A percentile compares a stretch with the other conserved stretches of the same genome.
Conservation (phyloP, 2,797 vertebrate species). For the Onychomys leucogaster region DNA sequence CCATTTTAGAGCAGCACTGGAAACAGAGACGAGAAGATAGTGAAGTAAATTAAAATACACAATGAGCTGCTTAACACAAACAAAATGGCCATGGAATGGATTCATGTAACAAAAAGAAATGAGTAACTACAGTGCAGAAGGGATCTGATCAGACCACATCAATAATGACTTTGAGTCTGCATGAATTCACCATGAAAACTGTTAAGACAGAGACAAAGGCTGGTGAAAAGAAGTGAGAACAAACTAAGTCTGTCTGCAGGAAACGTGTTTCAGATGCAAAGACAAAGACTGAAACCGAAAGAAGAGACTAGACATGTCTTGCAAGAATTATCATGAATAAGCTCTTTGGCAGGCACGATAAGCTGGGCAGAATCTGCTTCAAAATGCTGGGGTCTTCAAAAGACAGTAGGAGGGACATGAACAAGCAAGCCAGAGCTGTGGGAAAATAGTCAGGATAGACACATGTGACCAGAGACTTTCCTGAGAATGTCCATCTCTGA, state of each 20-base stretch:
- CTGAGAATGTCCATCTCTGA: rapidly evolving
- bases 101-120: neutral
- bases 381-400: neutral
- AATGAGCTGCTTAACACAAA: neutral
- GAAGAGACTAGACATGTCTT: rapidly evolving
- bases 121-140: neutral
- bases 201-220: neutral
- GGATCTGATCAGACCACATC: neutral
- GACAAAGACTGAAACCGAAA: neutral
- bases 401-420: neutral
- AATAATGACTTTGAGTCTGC: neutral
- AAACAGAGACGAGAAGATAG: neutral
- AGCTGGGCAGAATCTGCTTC: neutral
- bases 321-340: neutral
- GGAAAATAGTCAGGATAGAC: neutral
- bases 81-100: neutral
- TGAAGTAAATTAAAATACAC: neutral
- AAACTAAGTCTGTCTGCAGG: neutral
- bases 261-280: neutral
- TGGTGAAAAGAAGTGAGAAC: neutral
- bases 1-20: neutral
- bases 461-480: neutral
- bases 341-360: neutral
- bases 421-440: neutral
- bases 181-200: too few relatives aligned